Base-by-base conservation (phyloP, 2,113 vertebrate genomes). In the Excalfactoria chinensis region DNA sequence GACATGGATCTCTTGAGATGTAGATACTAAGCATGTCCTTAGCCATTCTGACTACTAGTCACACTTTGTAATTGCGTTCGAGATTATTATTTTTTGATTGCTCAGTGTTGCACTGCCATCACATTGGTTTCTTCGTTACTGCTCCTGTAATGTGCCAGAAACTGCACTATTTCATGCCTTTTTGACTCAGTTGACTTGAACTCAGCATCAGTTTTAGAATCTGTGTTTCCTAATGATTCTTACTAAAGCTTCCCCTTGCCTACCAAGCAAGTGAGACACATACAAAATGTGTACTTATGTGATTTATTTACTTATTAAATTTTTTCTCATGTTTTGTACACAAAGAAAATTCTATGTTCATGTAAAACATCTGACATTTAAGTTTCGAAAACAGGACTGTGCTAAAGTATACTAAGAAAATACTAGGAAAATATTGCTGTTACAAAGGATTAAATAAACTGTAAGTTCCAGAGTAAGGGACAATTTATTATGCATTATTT, bases 331-430 rank as follows among this genome's bases (percentile, higher is more conserved):
- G 25, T 44, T 80, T 66, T 83, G 41, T 83, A 76, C 17, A 32
- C 48, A 23, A 63, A 2, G 3, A 64, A 71, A 82, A 71, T 40
- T 62, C 19, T 43, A 23, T 43, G 48, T 35, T 70, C 34, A 13
- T 78, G 62, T 78, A 60, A 87, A 91, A 60, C 35, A 75, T 20
- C 43, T 66, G 79, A 87, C 68, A 55, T 85, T 85, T 76, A 91
- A 79, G 49, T 4, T 35, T 15, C 83, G 49, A 86, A 49, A 77
- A n/a, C 51, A 62, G 67, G 10, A 90, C 70, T 13, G 18, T 35
- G 14, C 3, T 60, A 73, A 9, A 58, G 17, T 44, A 62, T 75
- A 20, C 68, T 66, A 73, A 25, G 10, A 75, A 87, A 85, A 62
- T 75, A 20, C 68, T 66, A 73, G 22, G 10, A 75, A 87, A 85